phyloP scores from a whole-genome alignment of 2,113 vertebrate genomes.

The Dasyornis broadbenti region DNA sequence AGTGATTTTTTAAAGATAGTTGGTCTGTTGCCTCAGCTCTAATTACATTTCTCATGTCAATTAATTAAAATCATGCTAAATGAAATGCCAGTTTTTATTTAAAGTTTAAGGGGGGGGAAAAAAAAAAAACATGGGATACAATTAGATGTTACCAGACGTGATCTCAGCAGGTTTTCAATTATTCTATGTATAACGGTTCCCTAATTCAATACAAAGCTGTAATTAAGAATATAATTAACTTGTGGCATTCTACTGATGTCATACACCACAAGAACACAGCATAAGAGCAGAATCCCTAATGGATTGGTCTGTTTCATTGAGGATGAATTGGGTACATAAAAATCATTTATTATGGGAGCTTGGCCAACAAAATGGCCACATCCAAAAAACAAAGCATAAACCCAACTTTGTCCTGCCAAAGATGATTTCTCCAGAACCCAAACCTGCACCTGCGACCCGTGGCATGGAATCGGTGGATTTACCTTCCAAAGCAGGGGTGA shows the following conservation, averaged over 20 bases:
- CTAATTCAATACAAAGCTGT: conserved; percentile 69
- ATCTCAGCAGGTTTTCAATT: conserved; percentile 77
- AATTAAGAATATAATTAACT: conserved; percentile 78
- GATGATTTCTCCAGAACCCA: background rate
- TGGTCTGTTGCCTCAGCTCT: conserved; percentile 9
- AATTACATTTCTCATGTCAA: conserved; percentile 58
- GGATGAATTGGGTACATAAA: conserved; percentile 20
- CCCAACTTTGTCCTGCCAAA: background rate
- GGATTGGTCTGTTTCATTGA: background rate
- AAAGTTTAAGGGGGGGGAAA: conserved; percentile 39
- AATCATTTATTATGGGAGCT: conserved; percentile 5
- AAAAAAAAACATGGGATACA: conserved; percentile 6
- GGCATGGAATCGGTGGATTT: background rate
- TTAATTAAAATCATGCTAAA: conserved; percentile 69
- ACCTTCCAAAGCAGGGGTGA: too few relatives aligned
- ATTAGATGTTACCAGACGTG: conserved; percentile 69
- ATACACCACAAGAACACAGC: conserved; percentile 35
- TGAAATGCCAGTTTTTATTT: conserved; percentile 64
- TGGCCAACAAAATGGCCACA: background rate
- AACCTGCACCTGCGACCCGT: fast-evolving
- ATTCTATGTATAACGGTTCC: conserved; percentile 54
- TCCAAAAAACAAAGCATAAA: background rate
- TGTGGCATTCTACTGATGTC: conserved; percentile 60
- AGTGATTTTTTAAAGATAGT: background rate
- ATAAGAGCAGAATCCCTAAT: conserved; percentile 5